phyloP scores from a whole-genome alignment of 2,797 vertebrate genomes.

The Orestias chungarensis region DNA sequence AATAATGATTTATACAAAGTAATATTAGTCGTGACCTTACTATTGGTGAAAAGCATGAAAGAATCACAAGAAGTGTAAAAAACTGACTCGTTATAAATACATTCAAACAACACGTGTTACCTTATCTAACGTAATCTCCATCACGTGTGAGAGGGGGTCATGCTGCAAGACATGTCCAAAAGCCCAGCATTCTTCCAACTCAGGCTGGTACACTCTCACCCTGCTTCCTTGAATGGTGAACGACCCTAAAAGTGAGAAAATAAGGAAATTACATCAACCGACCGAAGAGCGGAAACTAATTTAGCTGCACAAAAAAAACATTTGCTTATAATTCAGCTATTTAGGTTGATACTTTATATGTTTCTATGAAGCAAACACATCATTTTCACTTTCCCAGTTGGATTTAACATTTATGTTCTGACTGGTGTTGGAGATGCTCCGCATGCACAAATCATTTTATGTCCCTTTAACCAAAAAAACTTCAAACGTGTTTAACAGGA shows the following conservation, averaged over 20 bases:
- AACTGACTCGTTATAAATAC: neutral
- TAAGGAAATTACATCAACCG: neutral
- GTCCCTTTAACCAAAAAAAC: neutral
- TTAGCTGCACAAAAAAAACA: neutral
- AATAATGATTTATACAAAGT: neutral
- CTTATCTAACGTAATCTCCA: constrained; percentile 94
- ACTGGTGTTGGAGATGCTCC: too few species aligned
- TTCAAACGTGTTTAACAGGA: neutral
- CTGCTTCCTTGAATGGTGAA: constrained; percentile 94
- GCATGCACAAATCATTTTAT: neutral
- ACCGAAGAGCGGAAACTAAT: neutral
- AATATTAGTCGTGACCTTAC: neutral
- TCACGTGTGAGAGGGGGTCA: constrained; percentile 91
- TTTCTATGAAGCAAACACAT: neutral
- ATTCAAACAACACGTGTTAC: constrained; percentile 64
- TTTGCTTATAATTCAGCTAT: too few species aligned
- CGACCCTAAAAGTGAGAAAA: constrained; percentile 79
- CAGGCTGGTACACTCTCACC: constrained; percentile 95
- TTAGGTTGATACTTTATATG: neutral
- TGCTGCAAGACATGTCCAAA: constrained; percentile 91
- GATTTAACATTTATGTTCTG: too few species aligned
- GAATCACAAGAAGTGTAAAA: neutral
- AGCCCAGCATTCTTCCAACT: constrained; percentile 92
- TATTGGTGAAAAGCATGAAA: neutral
- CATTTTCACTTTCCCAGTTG: neutral